Evolutionary conservation across 2,888 invertebrate species (phyloP), one percentile per base, ranked within the genome.

Genomic region (Unio pictorum): DNA sequence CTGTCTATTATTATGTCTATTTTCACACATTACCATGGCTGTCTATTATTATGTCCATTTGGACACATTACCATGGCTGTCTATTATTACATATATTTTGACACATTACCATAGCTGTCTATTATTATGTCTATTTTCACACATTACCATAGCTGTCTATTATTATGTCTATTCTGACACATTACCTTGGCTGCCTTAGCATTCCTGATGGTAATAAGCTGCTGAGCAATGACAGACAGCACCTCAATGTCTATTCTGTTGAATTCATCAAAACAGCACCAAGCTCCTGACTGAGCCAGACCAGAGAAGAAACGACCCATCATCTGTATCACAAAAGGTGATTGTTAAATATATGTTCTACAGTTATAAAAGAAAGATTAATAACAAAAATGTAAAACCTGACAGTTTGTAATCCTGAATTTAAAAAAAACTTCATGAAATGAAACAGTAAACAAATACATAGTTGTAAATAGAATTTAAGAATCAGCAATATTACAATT

Each of bases 191-290:
- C 93, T 0, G 94, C 93, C 90, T 96, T 96, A 0, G 96, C 96
- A 86, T 96, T 95, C 77, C 95, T 92, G 76, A 96, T 96, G 0
- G 96, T 96, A 72, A 96, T 95, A 71, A 96, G 91, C 86, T 96
- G 96, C 83, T 96, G 96, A 0, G 96, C 96, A 82, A 96, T 96
- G 5, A 96, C 96, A 20, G 95, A 96, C 71, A 96, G 90, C 58
- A 96, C 96, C 89, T 96, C 96, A 80, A 96, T 95, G 86, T 96
- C 95, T 72, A 96, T 96, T 8, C 96, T 92, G 90, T 96, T 96
- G 89, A 96, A 96, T 89, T 96, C 96, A 88, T 96, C 96, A 88
- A 96, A 96, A 85, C 96, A 96, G 84, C 95, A 95, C 96, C 96
- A 96, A 5, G 95, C 95, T 0, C 96, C 96, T 1, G 95, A 95